Evolutionary conservation across 2,113 vertebrate species (phyloP).

Genomic region (Tamias sibiricus): DNA sequence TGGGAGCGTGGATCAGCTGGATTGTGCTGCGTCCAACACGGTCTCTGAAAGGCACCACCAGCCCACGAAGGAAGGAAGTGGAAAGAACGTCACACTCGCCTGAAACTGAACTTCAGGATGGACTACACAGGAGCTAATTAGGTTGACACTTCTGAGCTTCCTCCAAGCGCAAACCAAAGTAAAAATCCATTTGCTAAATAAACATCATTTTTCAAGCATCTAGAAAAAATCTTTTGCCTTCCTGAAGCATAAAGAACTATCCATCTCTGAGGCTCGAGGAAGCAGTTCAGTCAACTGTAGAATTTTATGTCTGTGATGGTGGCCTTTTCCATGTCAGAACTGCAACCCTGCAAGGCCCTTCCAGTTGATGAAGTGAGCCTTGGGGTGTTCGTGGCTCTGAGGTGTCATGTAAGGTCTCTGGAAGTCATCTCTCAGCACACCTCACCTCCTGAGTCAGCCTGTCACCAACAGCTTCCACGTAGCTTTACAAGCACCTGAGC

Average conservation of each 20-base stretch:
- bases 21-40: background rate
- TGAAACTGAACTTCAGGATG: constrained; percentile 44
- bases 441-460: background rate
- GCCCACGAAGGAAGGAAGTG: constrained; percentile 1
- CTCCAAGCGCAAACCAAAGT: constrained; percentile 8
- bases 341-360: too few species aligned
- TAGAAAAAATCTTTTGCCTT: constrained; percentile 5
- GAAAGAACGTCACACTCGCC: constrained; percentile 5
- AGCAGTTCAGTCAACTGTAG: background rate
- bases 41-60: background rate
- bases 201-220: constrained; percentile 50
- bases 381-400: background rate
- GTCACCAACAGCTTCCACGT: background rate
- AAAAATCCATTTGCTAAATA: constrained; percentile 24
- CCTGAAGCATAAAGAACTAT: background rate
- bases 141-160: constrained; percentile 11
- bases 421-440: background rate
- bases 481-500: background rate
- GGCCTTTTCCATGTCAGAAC: background rate
- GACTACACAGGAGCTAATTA: background rate
- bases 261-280: background rate
- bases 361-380: too few species aligned
- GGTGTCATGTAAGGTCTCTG: background rate
- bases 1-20: background rate
- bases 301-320: background rate